These are phyloP conservation scores for Micropoecilia bifurca DNA, from an alignment of 2,797 vertebrate species.

Conservation along the genomic window DNA sequence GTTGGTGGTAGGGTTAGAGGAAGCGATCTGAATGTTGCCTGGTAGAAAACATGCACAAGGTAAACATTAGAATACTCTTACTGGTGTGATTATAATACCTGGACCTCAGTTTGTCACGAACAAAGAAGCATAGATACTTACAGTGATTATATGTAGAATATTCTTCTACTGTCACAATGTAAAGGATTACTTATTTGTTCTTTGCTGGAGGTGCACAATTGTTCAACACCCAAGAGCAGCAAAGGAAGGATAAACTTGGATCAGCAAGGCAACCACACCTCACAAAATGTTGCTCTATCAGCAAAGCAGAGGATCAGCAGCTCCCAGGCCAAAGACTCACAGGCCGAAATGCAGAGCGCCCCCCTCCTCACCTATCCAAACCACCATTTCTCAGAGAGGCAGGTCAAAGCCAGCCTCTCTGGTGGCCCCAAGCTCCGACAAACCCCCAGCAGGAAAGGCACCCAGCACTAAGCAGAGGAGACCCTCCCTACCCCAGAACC, in stretches of 20 bases:
- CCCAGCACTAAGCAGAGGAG: too few relatives aligned
- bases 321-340: background rate
- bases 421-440: too few relatives aligned
- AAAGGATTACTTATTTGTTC: background rate
- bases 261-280: background rate
- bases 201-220: background rate
- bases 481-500: too few relatives aligned
- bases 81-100: background rate
- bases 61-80: background rate
- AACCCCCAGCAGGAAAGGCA: too few relatives aligned
- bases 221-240: background rate
- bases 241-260: background rate
- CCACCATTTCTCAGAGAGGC: too few relatives aligned
- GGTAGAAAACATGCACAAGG: background rate
- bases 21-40: constrained; percentile 59
- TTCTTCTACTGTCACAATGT: background rate
- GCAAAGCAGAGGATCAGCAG: background rate
- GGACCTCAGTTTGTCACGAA: background rate
- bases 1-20: constrained; percentile 78
- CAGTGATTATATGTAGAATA: background rate
- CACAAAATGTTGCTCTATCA: background rate
- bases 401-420: too few relatives aligned
- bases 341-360: background rate
- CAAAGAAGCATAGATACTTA: background rate
- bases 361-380: too few relatives aligned